Evolutionary conservation across 2,888 invertebrate genomes (phyloP).

Genomic region (Tinea semifulvella): DNA sequence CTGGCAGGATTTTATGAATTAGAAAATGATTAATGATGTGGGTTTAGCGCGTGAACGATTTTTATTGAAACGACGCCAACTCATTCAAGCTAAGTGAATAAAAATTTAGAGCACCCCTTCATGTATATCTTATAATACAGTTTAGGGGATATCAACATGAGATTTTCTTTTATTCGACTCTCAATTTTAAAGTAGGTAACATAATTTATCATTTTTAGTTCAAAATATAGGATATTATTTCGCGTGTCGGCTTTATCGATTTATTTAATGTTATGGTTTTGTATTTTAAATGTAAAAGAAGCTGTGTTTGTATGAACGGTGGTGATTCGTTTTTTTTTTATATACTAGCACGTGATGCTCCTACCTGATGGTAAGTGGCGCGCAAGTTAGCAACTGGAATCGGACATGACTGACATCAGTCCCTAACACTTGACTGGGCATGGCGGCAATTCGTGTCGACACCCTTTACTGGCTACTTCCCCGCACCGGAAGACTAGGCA

Average conservation of each 20-base stretch:
- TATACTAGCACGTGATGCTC: too few species aligned
- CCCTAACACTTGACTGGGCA: too few species aligned
- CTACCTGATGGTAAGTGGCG: too few species aligned
- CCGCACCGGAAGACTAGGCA: too few species aligned
- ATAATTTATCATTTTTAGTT: slow-evolving; percentile 9
- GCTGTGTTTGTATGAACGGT: too few species aligned
- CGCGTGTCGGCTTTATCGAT: neutral
- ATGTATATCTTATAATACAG: slow-evolving; percentile 34
- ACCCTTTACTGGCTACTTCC: too few species aligned
- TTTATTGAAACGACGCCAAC: slow-evolving; percentile 49
- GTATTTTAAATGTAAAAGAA: too few species aligned
- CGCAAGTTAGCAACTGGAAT: too few species aligned
- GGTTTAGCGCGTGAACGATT: slow-evolving; percentile 45
- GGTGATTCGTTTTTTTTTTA: too few species aligned
- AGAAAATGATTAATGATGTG: slow-evolving; percentile 54
- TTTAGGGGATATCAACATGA: slow-evolving; percentile 28
- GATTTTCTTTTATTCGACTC: slow-evolving; percentile 9
- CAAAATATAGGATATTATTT: neutral
- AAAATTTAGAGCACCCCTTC: slow-evolving; percentile 34
- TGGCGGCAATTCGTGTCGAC: too few species aligned
- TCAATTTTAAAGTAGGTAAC: neutral
- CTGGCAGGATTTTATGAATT: neutral
- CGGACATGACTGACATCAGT: too few species aligned
- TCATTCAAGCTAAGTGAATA: slow-evolving; percentile 35
- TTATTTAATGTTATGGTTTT: too few species aligned